Percentiles rank a stretch among this genome's conserved stretches.
Evolutionary conservation across 2,888 invertebrate species (phyloP).

Genomic region (Cremastobaeus sp.): DNA sequence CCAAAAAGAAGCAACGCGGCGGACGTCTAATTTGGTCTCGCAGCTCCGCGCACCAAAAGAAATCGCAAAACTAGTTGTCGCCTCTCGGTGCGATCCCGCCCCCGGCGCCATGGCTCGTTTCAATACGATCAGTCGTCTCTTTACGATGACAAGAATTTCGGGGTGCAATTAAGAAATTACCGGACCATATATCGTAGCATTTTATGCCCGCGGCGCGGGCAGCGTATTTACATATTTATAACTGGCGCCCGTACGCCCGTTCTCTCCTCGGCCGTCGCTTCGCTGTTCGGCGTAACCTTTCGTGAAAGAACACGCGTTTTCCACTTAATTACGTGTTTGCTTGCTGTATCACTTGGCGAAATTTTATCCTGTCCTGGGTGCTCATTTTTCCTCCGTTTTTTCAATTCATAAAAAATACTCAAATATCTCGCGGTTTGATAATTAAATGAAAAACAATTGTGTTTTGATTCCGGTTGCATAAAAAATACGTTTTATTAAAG

Average conservation of each 20-base stretch:
- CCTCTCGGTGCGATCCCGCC: slow-evolving; percentile 62
- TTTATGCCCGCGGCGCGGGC: slow-evolving; percentile 71
- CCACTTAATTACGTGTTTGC: slow-evolving; percentile 53
- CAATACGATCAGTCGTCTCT: slow-evolving; percentile 74
- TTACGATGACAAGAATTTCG: slow-evolving; percentile 78
- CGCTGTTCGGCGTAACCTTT: slow-evolving; percentile 66
- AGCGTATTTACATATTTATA: slow-evolving; percentile 76
- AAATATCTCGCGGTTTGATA: no score
- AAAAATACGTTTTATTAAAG: no score
- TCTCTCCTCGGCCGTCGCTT: slow-evolving; percentile 70
- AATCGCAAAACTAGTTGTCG: slow-evolving; percentile 49
- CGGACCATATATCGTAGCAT: slow-evolving; percentile 75
- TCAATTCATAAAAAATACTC: no score
- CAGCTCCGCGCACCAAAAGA: no score
- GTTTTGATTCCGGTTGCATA: no score
- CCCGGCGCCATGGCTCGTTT: slow-evolving; percentile 70
- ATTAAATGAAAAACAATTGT: no score
- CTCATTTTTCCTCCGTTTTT: neutral
- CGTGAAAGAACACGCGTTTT: slow-evolving; percentile 53
- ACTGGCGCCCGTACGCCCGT: slow-evolving; percentile 61
- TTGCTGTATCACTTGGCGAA: slow-evolving; percentile 39
- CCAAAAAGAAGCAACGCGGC: no score
- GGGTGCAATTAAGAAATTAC: slow-evolving; percentile 77
- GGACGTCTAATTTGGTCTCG: no score
- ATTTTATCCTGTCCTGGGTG: no score